phyloP scores from a whole-genome alignment of 30 jellyfish, hydroid and myxozoan genomes.

The Cassiopea xamachana region DNA sequence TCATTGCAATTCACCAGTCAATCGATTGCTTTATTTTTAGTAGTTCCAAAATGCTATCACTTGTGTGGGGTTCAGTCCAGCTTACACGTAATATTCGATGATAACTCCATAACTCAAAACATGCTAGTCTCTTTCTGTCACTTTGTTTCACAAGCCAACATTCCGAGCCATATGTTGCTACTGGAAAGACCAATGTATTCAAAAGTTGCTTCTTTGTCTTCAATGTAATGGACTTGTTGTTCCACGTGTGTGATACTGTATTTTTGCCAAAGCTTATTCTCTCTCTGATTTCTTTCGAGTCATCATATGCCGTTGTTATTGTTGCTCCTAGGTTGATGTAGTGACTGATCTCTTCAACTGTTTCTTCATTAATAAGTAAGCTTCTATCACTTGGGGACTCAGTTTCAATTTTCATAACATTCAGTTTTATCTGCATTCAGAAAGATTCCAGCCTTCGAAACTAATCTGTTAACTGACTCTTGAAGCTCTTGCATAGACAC shows the following conservation, averaged over 20 bases:
- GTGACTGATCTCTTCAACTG: neutral
- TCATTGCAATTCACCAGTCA: too few species aligned
- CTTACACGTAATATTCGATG: too few species aligned
- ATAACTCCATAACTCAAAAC: too few species aligned
- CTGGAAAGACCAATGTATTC: neutral
- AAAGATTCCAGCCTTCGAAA: neutral
- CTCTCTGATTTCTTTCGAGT: neutral
- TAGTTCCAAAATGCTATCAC: too few species aligned
- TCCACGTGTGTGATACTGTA: neutral
- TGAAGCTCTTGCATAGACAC: slow-evolving; percentile 9
- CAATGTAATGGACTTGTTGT: neutral
- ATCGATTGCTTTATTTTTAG: too few species aligned
- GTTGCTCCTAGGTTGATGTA: slow-evolving; percentile 1
- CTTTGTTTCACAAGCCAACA: neutral
- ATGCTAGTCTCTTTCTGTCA: neutral
- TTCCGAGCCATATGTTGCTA: neutral
- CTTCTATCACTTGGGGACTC: neutral
- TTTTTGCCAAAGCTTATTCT: neutral
- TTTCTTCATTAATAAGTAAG: neutral
- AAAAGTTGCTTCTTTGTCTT: neutral
- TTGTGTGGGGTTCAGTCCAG: too few species aligned
- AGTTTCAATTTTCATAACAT: slow-evolving; percentile 17
- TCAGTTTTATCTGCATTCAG: slow-evolving; percentile 19
- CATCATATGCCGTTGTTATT: neutral
- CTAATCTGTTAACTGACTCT: slow-evolving; percentile 3